Base-by-base conservation (phyloP, 2,888 invertebrate species). In the Halictus ligatus region DNA sequence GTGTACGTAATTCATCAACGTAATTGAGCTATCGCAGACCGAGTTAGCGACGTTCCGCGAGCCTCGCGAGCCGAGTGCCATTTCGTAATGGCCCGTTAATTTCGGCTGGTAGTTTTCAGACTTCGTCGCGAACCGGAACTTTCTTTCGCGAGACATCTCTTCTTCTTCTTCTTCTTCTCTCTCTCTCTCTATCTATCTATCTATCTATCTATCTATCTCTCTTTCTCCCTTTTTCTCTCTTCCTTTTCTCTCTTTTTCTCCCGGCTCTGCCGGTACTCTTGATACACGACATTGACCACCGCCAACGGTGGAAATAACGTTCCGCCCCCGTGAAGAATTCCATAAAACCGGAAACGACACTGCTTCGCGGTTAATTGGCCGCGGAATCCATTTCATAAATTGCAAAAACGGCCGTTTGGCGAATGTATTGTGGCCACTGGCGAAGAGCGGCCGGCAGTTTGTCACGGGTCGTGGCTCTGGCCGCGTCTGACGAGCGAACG, bases 1-100 rank as follows among this genome's bases (percentile, higher is more conserved):
- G 86, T 91, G 91, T 89, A 87, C 91, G 90, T 91, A 90, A 92
- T 93, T 92, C 92, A 92, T 93, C 92, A 92, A 88, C 88, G 89
- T 93, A 92, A 93, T 92, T 91, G 92, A 93, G 91, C 90, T 82
- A 80, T 86, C 86, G 86, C 88, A 89, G 83, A 64, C 54, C 82
- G 82, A 81, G 83, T 85, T 89, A 86, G 85, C 88, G 89, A 87
- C 86, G 87, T 82, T 85, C 85, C 86, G 84, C 86, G 83, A 86
- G 88, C 81, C 87, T 86, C 89, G 85, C 85, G 87, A 89, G 85
- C 83, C 86, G 80, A 85, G 81, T 85, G 88, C 86, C 90, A 92
- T 91, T 91, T 90, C 88, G 88, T 90, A 92, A 93, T 92, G 90
- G 90, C 79, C 85, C 90, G 91, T 91, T 93, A 92, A 93, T 93